Evolutionary conservation across 2,113 vertebrate species (phyloP).

Genomic region (Erythrocebus patas): DNA sequence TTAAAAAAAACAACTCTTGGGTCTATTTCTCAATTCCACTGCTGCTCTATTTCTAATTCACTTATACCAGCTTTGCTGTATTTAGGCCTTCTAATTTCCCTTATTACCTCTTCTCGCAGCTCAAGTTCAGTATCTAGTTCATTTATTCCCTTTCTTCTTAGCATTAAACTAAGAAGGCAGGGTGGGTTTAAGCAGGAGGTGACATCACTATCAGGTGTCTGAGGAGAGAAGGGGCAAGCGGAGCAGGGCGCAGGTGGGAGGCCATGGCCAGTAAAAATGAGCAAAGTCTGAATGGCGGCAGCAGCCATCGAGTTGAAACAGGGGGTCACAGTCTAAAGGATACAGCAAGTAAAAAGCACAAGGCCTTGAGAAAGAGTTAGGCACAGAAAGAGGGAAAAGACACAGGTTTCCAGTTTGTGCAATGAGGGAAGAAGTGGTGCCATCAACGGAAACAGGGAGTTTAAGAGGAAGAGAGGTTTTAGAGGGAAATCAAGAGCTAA

Average conservation of each 20-base stretch:
- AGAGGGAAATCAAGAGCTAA: background rate
- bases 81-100: background rate
- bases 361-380: background rate
- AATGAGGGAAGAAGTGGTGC: background rate
- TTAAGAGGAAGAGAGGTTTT: background rate
- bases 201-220: background rate
- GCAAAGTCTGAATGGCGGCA: background rate
- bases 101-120: background rate
- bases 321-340: background rate
- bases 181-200: background rate
- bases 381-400: background rate
- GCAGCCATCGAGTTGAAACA: background rate
- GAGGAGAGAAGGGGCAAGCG: background rate
- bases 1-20: background rate
- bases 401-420: background rate
- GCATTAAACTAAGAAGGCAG: background rate
- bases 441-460: too few relatives aligned
- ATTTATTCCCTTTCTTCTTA: background rate
- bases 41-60: background rate
- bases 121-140: background rate
- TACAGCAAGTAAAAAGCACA: background rate
- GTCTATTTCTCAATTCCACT: background rate
- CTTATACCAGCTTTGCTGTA: background rate
- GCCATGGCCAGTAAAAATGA: background rate
- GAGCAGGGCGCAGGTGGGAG: background rate